These are phyloP conservation scores for Rana temporaria DNA, from an alignment of 2,113 vertebrate species.

Conservation along the genomic window DNA sequence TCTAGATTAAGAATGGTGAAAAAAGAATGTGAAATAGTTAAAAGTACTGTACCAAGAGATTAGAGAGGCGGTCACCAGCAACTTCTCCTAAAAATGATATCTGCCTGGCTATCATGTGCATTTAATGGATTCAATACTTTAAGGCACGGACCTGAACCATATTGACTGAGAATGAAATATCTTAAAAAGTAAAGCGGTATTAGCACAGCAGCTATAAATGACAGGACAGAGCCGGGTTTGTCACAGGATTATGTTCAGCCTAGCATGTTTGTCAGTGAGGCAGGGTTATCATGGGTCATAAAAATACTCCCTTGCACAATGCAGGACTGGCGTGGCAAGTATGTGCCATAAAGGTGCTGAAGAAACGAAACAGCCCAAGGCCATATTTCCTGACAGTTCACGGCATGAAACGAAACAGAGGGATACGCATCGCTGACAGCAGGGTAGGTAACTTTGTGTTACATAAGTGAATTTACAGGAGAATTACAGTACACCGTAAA, in stretches of 20 bases:
- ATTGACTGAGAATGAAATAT: too few species aligned
- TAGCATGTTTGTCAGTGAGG: slow-evolving; percentile 17
- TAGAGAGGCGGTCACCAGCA: too few species aligned
- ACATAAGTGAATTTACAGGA: neutral
- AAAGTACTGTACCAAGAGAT: too few species aligned
- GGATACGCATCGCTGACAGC: slow-evolving; percentile 9
- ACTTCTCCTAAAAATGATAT: too few species aligned
- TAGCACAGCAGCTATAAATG: neutral
- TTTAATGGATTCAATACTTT: too few species aligned
- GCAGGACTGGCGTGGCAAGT: slow-evolving; percentile 33
- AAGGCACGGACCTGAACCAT: too few species aligned
- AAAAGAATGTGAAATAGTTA: too few species aligned
- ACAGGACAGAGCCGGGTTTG: neutral
- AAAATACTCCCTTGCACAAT: slow-evolving; percentile 43
- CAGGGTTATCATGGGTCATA: slow-evolving; percentile 16
- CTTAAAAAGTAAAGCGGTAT: too few species aligned
- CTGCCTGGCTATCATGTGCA: too few species aligned
- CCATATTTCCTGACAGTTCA: slow-evolving; percentile 8
- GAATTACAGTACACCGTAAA: neutral
- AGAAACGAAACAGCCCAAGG: slow-evolving; percentile 42
- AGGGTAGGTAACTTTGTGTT: neutral
- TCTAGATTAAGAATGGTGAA: too few species aligned
- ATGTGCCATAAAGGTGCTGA: slow-evolving; percentile 4
- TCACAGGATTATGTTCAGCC: neutral
- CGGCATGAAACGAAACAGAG: slow-evolving; percentile 38